Conservation (phyloP, 2,888 invertebrate genomes). For the Scelioninae gen. 2 region DNA sequence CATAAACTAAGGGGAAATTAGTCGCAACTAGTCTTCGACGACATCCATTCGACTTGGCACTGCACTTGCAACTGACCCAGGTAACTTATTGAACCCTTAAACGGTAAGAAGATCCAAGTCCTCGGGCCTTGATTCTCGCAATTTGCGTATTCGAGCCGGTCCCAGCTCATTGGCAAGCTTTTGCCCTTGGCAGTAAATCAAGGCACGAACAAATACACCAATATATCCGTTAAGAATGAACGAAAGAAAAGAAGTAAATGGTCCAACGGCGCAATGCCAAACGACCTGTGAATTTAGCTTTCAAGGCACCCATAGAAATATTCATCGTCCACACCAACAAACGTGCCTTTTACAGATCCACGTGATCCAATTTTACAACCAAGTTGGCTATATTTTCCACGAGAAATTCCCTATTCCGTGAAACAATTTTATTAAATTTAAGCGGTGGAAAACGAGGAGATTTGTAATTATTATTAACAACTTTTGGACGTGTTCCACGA, state of each 20-base stretch:
- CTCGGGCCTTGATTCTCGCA: constrained; percentile 71
- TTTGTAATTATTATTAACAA: no score
- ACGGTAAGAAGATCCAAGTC: constrained; percentile 49
- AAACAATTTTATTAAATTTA: no score
- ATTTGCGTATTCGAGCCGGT: constrained; percentile 67
- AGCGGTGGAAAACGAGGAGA: no score
- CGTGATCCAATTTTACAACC: no score
- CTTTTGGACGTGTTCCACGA: no score
- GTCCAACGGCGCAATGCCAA: constrained; percentile 43
- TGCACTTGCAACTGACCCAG: constrained; percentile 72
- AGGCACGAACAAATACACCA: constrained; percentile 62
- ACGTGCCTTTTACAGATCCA: no score
- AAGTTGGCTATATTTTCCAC: no score
- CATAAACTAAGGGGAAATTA: constrained; percentile 33
- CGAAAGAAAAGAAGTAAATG: constrained; percentile 55
- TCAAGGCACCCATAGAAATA: constrained; percentile 44
- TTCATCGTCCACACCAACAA: constrained; percentile 37
- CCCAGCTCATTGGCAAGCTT: constrained; percentile 63
- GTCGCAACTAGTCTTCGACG: constrained; percentile 44
- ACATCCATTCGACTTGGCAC: constrained; percentile 65
- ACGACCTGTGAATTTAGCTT: constrained; percentile 47
- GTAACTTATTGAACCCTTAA: constrained; percentile 65
- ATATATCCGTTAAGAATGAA: constrained; percentile 55
- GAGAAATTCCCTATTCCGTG: no score
- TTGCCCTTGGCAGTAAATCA: constrained; percentile 71